Percentiles rank a stretch among this genome's conserved stretches.
phyloP scores from a whole-genome alignment of 2,797 vertebrate species.

The Buphagus erythrorhynchus region DNA sequence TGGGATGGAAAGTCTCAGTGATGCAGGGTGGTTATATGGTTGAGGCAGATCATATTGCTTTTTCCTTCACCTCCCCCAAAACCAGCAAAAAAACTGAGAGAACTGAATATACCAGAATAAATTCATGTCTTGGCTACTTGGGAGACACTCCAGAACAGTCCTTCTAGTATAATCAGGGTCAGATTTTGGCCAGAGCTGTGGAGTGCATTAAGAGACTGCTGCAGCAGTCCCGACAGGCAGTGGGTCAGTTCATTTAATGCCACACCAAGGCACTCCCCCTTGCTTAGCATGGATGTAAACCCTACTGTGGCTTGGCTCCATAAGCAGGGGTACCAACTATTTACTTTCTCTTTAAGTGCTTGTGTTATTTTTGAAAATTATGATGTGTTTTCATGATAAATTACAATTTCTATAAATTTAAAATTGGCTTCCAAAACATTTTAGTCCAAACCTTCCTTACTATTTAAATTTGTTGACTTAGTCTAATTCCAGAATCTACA shows the following conservation, averaged over 20 bases:
- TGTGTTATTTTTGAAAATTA: background rate
- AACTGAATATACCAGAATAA: background rate
- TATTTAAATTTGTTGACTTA: background rate
- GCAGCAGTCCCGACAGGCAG: fast-evolving
- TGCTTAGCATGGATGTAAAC: background rate
- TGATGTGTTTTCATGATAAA: background rate
- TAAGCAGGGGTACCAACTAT: background rate
- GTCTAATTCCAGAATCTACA: background rate
- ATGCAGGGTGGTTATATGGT: background rate
- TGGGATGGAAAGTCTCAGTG: background rate
- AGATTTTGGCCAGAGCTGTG: background rate
- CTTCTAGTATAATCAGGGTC: background rate
- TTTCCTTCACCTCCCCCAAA: background rate
- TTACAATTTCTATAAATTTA: background rate
- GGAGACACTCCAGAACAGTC: background rate
- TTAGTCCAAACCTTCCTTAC: background rate
- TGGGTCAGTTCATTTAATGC: fast-evolving
- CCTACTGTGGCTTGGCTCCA: background rate
- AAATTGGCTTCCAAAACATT: background rate
- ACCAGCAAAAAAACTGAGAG: background rate
- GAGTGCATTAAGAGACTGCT: background rate
- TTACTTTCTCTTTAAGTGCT: background rate
- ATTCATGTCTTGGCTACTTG: background rate
- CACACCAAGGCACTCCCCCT: background rate
- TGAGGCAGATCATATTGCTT: background rate